Percentiles rank a stretch among this genome's conserved stretches.
Conservation (phyloP, 2,888 invertebrate species). For the Lydus trimaculatus region DNA sequence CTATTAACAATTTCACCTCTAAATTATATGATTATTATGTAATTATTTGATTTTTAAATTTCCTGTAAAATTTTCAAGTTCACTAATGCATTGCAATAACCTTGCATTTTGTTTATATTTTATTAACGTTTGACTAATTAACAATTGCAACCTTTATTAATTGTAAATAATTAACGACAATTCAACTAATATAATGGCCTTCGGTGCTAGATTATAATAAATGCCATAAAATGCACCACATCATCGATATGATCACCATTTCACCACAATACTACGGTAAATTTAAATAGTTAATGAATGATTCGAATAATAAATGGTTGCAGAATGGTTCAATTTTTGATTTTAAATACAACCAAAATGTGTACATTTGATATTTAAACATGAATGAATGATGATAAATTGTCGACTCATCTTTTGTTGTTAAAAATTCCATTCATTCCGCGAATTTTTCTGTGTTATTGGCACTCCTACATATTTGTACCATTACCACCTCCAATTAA, state of each 20-base stretch:
- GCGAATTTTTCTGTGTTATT: slow-evolving; percentile 11
- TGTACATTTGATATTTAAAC: no score
- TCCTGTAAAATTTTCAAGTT: not conserved
- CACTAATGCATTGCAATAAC: not conserved
- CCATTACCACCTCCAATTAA: not conserved
- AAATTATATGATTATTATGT: not conserved
- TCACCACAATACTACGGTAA: no score
- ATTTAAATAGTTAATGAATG: no score
- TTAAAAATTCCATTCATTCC: slow-evolving; percentile 19
- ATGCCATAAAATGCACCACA: no score
- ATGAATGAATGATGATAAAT: no score
- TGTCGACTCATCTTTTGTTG: slow-evolving; percentile 7
- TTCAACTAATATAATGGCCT: no score
- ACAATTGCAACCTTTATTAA: not conserved
- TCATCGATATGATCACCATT: no score
- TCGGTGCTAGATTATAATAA: no score
- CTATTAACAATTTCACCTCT: not conserved
- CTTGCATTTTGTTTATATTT: not conserved
- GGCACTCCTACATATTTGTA: slow-evolving; percentile 15
- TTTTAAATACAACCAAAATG: no score
- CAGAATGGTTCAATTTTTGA: no score
- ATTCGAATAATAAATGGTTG: no score
- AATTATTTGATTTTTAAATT: not conserved
- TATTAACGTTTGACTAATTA: not conserved
- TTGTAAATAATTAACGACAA: not conserved